Base-by-base conservation (phyloP, 2,888 invertebrate species). In the Pyrgus malvae region DNA sequence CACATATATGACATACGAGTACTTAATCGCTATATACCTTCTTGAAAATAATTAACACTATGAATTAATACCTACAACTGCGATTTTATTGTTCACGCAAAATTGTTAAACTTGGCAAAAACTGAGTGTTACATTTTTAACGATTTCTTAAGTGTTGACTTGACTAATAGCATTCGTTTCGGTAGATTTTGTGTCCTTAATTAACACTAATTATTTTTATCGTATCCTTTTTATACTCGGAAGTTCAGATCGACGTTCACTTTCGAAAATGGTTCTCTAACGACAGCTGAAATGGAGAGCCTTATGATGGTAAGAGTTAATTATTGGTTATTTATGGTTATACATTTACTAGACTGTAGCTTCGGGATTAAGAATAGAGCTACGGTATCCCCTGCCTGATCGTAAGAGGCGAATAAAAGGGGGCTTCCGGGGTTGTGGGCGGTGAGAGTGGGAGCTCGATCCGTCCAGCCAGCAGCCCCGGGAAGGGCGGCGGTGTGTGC, bases 151-250 rank as follows among this genome's bases (percentile, higher is more conserved):
- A 8, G 11, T 44, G 12, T 31, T 37, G 40, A 31, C 25, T 40
- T 11, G 38, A 49, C 35, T 60, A 58, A 66, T 44, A 35, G 37
- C 14, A 63, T 68, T 67, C 51, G 67, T 58, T 54, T 58, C 59
- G 65, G 58, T 62, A 55, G 61, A 62, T 66, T 59, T 56, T 55
- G 4, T 46, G 5, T 38, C 40, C 16, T 2, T 37, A 48, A 48
- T 48, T 48, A 48, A 17, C 16, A 48, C 41, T 50, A 41, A 50
- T 50, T 50, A 50, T 41, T 50, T 33, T 41, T 41, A 48, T 41
- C 49, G 23, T 23, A 4, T 16, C 14, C 33, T 50, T 33, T 41
- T 41, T 33, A 50, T 33, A 33, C 23, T 21, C 31, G 3, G 5
- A 16, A 33, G 7, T 4, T 8, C 7, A 14, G 9, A 23, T 14